Base-by-base conservation (phyloP, 2,888 invertebrate genomes). In the Pterostichus madidus region DNA sequence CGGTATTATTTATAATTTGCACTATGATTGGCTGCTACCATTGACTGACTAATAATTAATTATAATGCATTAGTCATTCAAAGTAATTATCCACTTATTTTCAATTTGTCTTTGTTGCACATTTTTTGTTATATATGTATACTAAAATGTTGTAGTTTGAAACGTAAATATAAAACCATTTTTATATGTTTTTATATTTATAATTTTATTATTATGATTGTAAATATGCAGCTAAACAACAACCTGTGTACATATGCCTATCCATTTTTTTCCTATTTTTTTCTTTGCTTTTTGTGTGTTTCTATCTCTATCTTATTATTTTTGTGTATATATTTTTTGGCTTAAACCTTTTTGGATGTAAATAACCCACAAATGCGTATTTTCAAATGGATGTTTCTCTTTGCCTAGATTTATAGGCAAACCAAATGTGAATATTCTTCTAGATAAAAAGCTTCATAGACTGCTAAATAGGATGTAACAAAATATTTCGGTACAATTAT, bases 171-270 rank as follows among this genome's bases (percentile, higher is more conserved):
- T 39, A 39, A 39, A 39, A n/a, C 31, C 31, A 59, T 59, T 59
- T 59, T 31, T 2, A 64, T 5, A 32, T 64, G 24, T n/a, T 31
- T 64, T 64, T 64, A 32, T 64, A 64, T 64, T 64, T 64, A 7
- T 64, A 24, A 3, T 59, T 59, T 31, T 4, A 59, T n/a, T 75
- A 52, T 75, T 75, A 75, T 75, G 75, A 52, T 75, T 75, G 75
- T 56, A 76, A 76, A 76, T 76, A 71, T 71, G 75, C 75, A 11
- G 8, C 31, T 64, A n/a, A 44, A 39, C 17, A 15, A 75, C 17
- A 46, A 76, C 76, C 76, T 56, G 53, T 76, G 56, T 56, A 76
- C 56, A 75, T 75, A 76, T 68, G 35, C 76, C 76, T 32, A 76
- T 76, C 76, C 76, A 53, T 13, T 76, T 53, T 56, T 64, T 32